These are phyloP conservation scores for Bos taurus DNA, from an alignment of 2,113 vertebrate species.

Conservation along the genomic window ARS-UCD2.0 NC_037342.1:53713001-53713500, in stretches of 20 bases:
- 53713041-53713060: background rate
- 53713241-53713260: background rate
- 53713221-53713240: background rate
- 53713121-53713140: background rate
- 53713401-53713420: background rate
- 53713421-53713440: background rate
- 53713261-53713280: background rate
- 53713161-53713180: background rate
- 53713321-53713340: background rate
- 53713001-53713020: too few species aligned
- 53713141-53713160: background rate
- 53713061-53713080: background rate
- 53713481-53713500: constrained; percentile 84
- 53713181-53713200: background rate
- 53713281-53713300: background rate
- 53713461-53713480: constrained; percentile 59
- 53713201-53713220: background rate
- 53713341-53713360: background rate
- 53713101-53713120: background rate
- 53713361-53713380: background rate
- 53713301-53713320: background rate
- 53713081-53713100: background rate
- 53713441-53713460: background rate
- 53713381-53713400: background rate
- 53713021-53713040: background rate